These are phyloP conservation scores for Piaya cayana DNA, from an alignment of 2,113 vertebrate species.

Conservation along the genomic window DNA sequence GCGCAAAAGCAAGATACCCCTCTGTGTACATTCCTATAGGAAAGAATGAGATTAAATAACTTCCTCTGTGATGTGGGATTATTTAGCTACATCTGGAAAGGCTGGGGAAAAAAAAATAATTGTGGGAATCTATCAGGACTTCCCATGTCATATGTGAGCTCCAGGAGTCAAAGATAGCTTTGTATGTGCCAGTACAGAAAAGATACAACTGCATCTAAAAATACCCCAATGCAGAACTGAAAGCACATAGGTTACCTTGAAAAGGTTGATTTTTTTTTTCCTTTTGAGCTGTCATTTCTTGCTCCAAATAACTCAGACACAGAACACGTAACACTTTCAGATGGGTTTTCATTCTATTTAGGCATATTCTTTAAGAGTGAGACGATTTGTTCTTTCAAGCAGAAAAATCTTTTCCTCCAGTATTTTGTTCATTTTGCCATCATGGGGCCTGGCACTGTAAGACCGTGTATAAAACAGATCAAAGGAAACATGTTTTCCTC, in stretches of 20 bases:
- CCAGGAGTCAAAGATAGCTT: not conserved
- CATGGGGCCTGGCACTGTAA: no score
- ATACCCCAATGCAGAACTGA: not conserved
- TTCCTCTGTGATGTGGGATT: not conserved
- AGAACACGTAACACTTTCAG: not conserved
- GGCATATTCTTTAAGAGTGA: not conserved
- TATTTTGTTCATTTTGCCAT: not conserved
- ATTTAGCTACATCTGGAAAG: slow-evolving; percentile 8
- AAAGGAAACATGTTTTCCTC: not conserved
- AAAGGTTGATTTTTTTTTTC: not conserved
- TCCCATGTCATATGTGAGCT: not conserved
- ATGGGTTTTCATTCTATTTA: not conserved
- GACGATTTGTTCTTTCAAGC: not conserved
- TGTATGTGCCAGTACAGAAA: not conserved
- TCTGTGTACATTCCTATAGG: not conserved
- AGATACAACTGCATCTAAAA: not conserved
- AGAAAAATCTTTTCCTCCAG: not conserved
- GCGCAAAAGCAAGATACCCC: not conserved
- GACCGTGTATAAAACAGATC: not conserved
- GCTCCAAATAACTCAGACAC: not conserved
- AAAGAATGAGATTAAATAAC: slow-evolving; percentile 13
- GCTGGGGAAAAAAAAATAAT: not conserved
- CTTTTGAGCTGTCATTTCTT: not conserved
- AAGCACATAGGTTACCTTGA: not conserved
- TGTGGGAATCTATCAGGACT: not conserved